Conservation (phyloP, 2,888 invertebrate species). For the Spatulosminthurus flaviceps region DNA sequence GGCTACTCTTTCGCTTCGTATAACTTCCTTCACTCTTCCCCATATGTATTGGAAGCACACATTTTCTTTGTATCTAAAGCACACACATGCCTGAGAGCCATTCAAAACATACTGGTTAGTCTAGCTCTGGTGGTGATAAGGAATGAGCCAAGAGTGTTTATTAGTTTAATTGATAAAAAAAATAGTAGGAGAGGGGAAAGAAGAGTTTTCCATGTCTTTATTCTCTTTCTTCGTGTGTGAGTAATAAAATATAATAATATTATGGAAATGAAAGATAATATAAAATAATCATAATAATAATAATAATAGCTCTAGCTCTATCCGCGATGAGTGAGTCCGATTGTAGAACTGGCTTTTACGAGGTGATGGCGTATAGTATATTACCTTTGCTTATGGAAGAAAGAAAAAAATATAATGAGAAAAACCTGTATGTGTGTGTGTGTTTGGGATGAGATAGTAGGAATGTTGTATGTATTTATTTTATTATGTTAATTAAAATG, state of each 20-base stretch:
- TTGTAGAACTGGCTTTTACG: not conserved
- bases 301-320: not conserved
- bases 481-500: constrained; percentile 40
- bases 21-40: too few relatives aligned
- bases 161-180: constrained; percentile 10
- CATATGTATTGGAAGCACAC: too few relatives aligned
- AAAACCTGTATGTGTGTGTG: constrained; percentile 19
- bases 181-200: not conserved
- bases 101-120: too few relatives aligned
- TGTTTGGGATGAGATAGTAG: too few relatives aligned
- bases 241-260: not conserved
- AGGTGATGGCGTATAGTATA: not conserved
- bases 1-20: too few relatives aligned
- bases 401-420: too few relatives aligned
- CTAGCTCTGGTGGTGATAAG: too few relatives aligned
- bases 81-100: too few relatives aligned
- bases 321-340: not conserved
- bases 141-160: not conserved
- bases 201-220: too few relatives aligned
- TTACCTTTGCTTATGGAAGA: too few relatives aligned
- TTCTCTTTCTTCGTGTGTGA: not conserved
- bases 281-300: not conserved
- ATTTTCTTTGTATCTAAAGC: too few relatives aligned
- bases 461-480: constrained; percentile 27
- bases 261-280: not conserved